Evolutionary conservation across 2,113 vertebrate species (phyloP).

Genomic region (Glaucomys volans): DNA sequence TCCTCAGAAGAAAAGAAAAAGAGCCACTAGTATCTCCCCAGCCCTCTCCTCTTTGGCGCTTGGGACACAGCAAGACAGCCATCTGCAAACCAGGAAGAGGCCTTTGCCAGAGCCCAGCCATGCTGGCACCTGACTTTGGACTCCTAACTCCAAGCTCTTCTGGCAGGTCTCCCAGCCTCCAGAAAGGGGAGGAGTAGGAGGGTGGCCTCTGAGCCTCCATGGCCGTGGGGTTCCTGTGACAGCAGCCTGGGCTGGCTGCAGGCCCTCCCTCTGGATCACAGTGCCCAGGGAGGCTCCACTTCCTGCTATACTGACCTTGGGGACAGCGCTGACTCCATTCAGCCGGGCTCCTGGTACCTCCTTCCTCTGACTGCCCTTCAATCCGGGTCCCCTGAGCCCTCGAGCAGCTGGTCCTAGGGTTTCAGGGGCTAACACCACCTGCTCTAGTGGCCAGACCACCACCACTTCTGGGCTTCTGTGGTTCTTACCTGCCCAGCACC

Average conservation of each 20-base stretch:
- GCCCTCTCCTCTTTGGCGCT: neutral
- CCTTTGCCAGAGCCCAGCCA: neutral
- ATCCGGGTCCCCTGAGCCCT: neutral
- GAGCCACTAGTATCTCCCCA: neutral
- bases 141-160: no score
- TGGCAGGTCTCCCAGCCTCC: neutral
- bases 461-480: neutral
- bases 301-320: no score
- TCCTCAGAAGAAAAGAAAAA: neutral
- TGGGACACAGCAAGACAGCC: no score
- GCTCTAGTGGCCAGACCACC: neutral
- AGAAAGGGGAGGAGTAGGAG: neutral
- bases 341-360: neutral
- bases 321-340: neutral
- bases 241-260: no score
- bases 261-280: neutral
- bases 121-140: neutral
- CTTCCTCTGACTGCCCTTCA: neutral
- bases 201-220: neutral
- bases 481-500: neutral
- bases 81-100: neutral
- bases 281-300: neutral
- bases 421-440: neutral
- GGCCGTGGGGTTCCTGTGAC: neutral
- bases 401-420: neutral